Evolutionary conservation across 1,140 invertebrate species (phyloP), one percentile per base, ranked within the genome.

Genomic region (Campoletis sonorensis): DNA sequence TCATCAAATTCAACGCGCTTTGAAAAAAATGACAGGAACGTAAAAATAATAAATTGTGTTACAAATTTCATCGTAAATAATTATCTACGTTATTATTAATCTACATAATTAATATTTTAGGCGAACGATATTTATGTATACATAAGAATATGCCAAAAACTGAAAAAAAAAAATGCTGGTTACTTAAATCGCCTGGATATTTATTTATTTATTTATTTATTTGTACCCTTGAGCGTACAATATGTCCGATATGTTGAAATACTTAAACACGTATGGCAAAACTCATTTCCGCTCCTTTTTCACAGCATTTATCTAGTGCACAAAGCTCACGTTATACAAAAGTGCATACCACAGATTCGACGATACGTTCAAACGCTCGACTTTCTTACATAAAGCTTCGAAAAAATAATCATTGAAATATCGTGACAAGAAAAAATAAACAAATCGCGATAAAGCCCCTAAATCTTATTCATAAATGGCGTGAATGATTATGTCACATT

Each of bases 171-270:
- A 64, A 54, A 64, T 23, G 61, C 4, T n/a, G 54, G 16, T 23
- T 58, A 58, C 0, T 23, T 58, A n/a, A 58, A n/a, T 58, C 21
- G 21, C 21, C 7, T 64, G 8, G 23, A 21, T 64, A 64, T 64
- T 64, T 64, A 26, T 64, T 64, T 64, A 58, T 64, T 64, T 64
- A 64, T 64, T 64, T 64, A 26, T 64, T 64, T 64, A 58, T 64
- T 64, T 15, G 61, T 64, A 64, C 61, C 23, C 61, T n/a, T 4
- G 27, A 2, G 61, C 61, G 61, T 64, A 64, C 61, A 64, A 26
- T 64, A 23, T 64, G 61, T 64, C 23, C 3, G 61, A 64, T 64
- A 64, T 64, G 61, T 64, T 64, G 10, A 64, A 64, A 64, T 64
- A 64, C 21, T 61, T 23, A 61, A n/a, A 61, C 58, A 61, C 61